Conservation (phyloP, 2,797 vertebrate species). For the Setipinna tenuifilis region DNA sequence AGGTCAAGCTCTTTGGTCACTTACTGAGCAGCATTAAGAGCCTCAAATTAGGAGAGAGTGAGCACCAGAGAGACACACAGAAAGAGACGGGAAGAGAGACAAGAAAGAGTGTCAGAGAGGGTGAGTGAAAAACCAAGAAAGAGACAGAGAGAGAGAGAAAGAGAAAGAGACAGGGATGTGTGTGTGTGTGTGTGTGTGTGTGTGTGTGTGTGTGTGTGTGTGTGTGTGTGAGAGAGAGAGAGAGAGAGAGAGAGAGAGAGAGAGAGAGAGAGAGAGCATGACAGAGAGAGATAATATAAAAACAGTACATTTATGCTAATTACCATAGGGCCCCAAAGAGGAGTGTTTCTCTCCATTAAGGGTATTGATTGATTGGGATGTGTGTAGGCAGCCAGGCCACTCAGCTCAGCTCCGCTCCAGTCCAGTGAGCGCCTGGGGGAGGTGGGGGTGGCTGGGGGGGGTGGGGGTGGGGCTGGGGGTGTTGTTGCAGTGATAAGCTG, state of each 20-base stretch:
- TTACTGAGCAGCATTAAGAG: slow-evolving; percentile 48
- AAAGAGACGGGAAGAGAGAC: neutral
- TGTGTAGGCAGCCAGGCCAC: slow-evolving; percentile 33
- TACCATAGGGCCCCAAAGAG: slow-evolving; percentile 56
- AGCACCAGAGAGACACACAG: neutral
- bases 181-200: too few relatives aligned
- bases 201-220: too few relatives aligned
- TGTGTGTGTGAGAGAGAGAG: neutral
- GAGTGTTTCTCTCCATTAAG: slow-evolving; percentile 58
- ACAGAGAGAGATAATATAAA: neutral
- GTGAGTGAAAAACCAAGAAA: neutral
- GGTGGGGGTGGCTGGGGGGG: neutral
- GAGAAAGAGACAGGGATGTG: neutral
- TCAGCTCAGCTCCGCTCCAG: slow-evolving; percentile 8
- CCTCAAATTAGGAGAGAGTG: slow-evolving; percentile 41
- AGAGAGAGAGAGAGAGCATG: neutral
- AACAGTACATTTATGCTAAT: too few relatives aligned
- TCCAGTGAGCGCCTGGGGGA: neutral
- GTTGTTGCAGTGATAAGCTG: neutral
- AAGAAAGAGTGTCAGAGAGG: neutral
- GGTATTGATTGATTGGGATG: slow-evolving; percentile 60
- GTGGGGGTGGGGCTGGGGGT: too few relatives aligned
- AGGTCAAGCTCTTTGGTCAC: slow-evolving; percentile 50
- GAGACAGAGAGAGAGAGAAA: neutral
- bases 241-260: neutral